Conservation (phyloP, 2,113 vertebrate species). For the Hystrix brachyura region DNA sequence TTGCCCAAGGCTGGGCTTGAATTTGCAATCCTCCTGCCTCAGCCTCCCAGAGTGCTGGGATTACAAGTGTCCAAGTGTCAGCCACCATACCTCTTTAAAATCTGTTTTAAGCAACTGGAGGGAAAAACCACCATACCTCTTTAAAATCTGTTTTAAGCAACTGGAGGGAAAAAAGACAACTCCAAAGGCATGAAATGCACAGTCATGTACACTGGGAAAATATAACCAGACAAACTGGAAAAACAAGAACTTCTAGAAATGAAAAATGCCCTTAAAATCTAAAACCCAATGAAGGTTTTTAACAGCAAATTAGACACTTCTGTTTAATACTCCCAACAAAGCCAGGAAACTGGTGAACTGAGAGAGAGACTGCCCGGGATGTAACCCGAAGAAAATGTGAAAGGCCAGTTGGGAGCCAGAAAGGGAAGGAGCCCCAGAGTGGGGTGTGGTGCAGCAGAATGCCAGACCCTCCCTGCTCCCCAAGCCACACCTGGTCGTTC, state of each 20-base stretch:
- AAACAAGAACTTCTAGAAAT: neutral
- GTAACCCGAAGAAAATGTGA: neutral
- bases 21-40: neutral
- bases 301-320: neutral
- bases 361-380: neutral
- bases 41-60: neutral
- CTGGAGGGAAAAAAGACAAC: neutral
- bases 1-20: neutral
- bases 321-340: neutral
- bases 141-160: neutral
- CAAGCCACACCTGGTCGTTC: rapidly evolving
- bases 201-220: neutral
- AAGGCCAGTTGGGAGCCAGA: neutral
- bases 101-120: neutral
- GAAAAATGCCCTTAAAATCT: neutral
- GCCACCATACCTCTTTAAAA: neutral
- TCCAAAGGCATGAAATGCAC: neutral
- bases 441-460: neutral
- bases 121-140: neutral
- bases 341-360: neutral
- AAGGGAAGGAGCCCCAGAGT: neutral
- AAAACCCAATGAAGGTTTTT: neutral
- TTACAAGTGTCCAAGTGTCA: neutral
- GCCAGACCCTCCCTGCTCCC: neutral
- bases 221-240: neutral